Evolutionary conservation across 2,113 vertebrate genomes (phyloP).

Genomic region (Ifrita kowaldi): DNA sequence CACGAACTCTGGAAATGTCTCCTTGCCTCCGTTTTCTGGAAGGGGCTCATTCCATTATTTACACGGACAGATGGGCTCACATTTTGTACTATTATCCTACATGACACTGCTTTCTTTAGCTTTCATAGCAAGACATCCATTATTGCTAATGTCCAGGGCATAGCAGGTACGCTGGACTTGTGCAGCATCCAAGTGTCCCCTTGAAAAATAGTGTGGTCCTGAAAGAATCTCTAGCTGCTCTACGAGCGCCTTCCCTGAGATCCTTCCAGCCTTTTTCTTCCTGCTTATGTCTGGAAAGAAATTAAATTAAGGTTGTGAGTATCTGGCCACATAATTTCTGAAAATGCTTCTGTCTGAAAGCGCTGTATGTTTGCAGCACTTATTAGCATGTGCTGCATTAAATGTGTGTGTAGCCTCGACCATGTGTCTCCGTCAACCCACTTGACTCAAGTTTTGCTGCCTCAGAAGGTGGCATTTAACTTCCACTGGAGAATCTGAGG

Average conservation of each 20-base stretch:
- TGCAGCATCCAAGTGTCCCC: background rate
- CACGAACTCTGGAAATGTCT: background rate
- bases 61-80: background rate
- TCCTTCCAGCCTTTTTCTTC: background rate
- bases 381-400: background rate
- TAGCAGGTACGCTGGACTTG: background rate
- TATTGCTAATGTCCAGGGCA: background rate
- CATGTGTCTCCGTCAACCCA: background rate
- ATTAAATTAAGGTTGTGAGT: background rate
- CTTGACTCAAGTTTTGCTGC: background rate
- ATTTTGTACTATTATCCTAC: background rate
- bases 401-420: background rate
- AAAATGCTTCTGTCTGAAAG: background rate
- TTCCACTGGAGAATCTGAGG: background rate
- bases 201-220: background rate
- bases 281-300: background rate
- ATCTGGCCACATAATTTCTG: background rate
- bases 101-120: background rate
- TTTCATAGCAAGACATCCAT: background rate
- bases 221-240: background rate
- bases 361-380: background rate
- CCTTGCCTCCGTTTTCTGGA: background rate
- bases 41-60: background rate
- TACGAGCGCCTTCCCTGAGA: background rate
- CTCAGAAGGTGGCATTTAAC: background rate